These are phyloP conservation scores for Lordiphosa stackelbergi DNA, from an alignment of 1,140 invertebrate species.

Conservation along the genomic window DNA sequence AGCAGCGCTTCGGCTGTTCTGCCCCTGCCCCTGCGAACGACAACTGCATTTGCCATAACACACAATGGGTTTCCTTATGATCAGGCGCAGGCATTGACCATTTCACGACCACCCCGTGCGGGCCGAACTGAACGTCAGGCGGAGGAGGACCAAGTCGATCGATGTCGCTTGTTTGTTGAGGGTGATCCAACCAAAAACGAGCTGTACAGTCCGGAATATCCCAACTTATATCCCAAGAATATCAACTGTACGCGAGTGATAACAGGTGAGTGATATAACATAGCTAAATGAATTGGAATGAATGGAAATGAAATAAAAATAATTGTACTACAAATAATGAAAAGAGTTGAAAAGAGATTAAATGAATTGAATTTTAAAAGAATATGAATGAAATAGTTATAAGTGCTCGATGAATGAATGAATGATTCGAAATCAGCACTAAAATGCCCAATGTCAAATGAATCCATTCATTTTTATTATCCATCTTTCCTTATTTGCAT, in stretches of 20 bases:
- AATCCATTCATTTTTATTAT: too few relatives aligned
- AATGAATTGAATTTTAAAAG: too few relatives aligned
- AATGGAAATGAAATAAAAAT: not conserved
- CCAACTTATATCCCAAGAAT: slow-evolving; percentile 84
- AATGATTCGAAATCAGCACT: too few relatives aligned
- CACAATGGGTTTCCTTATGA: slow-evolving; percentile 14
- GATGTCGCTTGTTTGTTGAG: slow-evolving; percentile 78
- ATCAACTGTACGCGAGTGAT: slow-evolving; percentile 84
- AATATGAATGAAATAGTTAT: too few relatives aligned
- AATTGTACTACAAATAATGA: not conserved
- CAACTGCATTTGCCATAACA: slow-evolving; percentile 2
- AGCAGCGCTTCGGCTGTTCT: not conserved
- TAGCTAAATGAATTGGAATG: not conserved
- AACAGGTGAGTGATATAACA: slow-evolving; percentile 80
- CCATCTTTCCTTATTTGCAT: too few relatives aligned
- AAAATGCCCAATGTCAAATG: too few relatives aligned
- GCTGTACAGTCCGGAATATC: slow-evolving; percentile 87
- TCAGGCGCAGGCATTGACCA: slow-evolving; percentile 19
- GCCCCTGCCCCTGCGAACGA: not conserved
- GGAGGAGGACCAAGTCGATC: slow-evolving; percentile 59
- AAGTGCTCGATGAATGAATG: too few relatives aligned
- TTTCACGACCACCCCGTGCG: slow-evolving; percentile 28
- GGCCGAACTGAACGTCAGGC: slow-evolving; percentile 34
- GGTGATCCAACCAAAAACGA: slow-evolving; percentile 80
- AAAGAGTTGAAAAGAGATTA: not conserved